Conservation (phyloP, 2,113 vertebrate species). For the Semnornis frantzii region DNA sequence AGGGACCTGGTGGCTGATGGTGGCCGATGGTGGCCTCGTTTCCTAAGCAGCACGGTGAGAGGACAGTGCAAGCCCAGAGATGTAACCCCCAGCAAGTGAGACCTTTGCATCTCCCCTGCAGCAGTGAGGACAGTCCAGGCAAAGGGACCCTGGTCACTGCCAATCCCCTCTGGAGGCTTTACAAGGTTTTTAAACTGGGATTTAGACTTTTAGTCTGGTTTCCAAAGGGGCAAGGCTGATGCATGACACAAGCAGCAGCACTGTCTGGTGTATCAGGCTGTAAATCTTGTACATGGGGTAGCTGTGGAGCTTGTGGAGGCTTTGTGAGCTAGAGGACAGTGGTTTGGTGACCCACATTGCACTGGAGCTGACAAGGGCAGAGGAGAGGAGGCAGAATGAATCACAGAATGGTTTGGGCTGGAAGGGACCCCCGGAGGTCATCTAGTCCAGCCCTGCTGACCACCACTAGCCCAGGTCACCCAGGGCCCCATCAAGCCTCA, state of each 20-base stretch:
- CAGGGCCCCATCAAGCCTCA: too few species aligned
- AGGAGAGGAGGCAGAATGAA: background rate
- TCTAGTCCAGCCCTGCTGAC: too few species aligned
- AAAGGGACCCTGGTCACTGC: background rate
- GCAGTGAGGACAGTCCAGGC: background rate
- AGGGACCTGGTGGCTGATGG: background rate
- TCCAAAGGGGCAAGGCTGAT: background rate
- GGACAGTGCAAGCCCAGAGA: background rate
- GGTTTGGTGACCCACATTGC: accelerated
- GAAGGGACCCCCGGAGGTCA: too few species aligned
- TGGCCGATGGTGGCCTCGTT: too few species aligned
- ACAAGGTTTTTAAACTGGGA: background rate
- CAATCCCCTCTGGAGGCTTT: background rate
- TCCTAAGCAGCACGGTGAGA: accelerated
- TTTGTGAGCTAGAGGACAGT: background rate
- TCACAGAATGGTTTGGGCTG: too few species aligned
- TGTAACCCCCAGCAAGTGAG: background rate
- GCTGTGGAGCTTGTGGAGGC: accelerated
- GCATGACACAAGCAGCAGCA: background rate
- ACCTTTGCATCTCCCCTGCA: background rate
- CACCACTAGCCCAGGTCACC: too few species aligned
- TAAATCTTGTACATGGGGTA: accelerated
- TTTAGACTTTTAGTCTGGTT: background rate
- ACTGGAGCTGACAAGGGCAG: background rate
- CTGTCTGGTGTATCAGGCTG: accelerated